phyloP scores from a whole-genome alignment of 2,888 invertebrate species.

The Drosophila seclusa region DNA sequence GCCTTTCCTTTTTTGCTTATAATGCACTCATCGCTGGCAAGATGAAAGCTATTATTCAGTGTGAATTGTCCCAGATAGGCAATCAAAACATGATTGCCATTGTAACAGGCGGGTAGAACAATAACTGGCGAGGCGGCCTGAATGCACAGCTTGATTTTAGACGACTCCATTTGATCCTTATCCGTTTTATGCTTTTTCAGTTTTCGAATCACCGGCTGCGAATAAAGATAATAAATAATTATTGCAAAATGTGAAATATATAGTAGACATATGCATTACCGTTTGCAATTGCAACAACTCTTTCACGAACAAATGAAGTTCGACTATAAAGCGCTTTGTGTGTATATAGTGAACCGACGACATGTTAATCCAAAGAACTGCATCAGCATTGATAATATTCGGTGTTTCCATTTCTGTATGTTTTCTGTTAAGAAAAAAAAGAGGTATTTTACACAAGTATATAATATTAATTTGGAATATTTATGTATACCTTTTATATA shows the following conservation, averaged over 20 bases:
- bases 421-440: constrained; percentile 53
- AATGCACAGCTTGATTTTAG: constrained; percentile 83
- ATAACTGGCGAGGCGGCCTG: constrained; percentile 90
- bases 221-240: not conserved
- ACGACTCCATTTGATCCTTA: constrained; percentile 66
- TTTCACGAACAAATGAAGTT: constrained; percentile 93
- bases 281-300: constrained; percentile 94
- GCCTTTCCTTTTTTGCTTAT: constrained; percentile 74
- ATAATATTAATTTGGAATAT: not conserved
- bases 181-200: constrained; percentile 79
- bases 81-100: constrained; percentile 91
- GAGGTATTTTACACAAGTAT: fast-evolving
- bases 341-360: constrained; percentile 97
- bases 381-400: constrained; percentile 74
- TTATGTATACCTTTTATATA: constrained; percentile 86
- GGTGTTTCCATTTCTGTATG: constrained; percentile 48
- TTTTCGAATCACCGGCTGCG: constrained; percentile 79
- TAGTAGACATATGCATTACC: constrained; percentile 84
- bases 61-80: constrained; percentile 92
- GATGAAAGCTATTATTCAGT: constrained; percentile 91
- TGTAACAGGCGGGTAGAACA: constrained; percentile 93
- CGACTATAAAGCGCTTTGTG: constrained; percentile 96
- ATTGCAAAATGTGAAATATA: not conserved
- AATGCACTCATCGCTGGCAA: constrained; percentile 86
- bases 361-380: constrained; percentile 88